phyloP scores from a whole-genome alignment of 2,113 vertebrate species.

The Eurystomus gularis region DNA sequence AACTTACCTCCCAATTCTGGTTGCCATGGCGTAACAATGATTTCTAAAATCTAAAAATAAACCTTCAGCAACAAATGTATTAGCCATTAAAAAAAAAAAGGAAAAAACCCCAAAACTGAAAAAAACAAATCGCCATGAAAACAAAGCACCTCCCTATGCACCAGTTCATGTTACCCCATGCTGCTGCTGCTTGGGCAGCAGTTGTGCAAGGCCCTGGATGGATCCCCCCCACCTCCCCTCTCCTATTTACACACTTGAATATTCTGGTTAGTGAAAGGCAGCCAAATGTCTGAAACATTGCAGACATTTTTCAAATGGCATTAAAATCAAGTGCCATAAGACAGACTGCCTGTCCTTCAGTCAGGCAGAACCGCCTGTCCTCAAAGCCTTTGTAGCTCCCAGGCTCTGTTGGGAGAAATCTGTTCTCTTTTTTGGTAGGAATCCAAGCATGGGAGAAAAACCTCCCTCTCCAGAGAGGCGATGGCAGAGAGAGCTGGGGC shows the following conservation, averaged over 20 bases:
- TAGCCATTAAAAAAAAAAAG: neutral
- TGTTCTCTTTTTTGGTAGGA: neutral
- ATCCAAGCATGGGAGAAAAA: neutral
- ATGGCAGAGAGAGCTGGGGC: neutral
- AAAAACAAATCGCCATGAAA: neutral
- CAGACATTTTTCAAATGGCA: neutral
- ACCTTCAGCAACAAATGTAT: slow-evolving; percentile 47
- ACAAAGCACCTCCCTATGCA: neutral
- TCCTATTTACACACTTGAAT: neutral
- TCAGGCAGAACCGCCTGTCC: neutral
- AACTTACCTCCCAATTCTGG: slow-evolving; percentile 60
- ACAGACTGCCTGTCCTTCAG: neutral
- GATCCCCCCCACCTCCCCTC: neutral
- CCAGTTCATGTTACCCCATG: neutral
- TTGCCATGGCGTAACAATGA: slow-evolving; percentile 69
- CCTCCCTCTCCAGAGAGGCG: neutral
- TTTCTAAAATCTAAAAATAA: slow-evolving; percentile 74
- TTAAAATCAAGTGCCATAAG: neutral
- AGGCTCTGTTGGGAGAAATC: neutral
- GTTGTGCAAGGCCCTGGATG: neutral
- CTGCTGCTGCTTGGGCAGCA: neutral
- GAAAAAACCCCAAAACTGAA: neutral
- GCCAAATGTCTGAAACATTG: neutral
- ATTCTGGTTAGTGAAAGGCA: neutral
- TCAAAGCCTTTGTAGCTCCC: neutral